Evolutionary conservation across 2,797 vertebrate genomes (phyloP).

Genomic region (Choloepus didactylus): DNA sequence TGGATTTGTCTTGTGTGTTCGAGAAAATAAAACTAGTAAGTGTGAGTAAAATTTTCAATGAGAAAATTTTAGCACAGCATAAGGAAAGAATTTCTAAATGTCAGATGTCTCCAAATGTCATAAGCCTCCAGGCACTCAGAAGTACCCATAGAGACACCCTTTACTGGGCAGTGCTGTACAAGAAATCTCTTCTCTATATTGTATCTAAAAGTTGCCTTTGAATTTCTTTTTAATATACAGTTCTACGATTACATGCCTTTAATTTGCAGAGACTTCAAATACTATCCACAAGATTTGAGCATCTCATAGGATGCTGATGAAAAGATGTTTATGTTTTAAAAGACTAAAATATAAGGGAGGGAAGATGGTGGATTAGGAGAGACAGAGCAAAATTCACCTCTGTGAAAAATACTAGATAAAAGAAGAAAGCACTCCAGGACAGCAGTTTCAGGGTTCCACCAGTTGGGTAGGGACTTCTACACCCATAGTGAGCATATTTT

Average conservation of each 20-base stretch:
- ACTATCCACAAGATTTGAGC: background rate
- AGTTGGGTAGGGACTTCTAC: too few species aligned
- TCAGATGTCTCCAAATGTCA: background rate
- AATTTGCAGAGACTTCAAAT: constrained; percentile 26
- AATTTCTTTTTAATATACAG: background rate
- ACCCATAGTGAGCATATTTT: too few species aligned
- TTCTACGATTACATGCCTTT: background rate
- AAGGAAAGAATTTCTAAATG: background rate
- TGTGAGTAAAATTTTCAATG: background rate
- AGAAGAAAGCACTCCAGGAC: too few species aligned
- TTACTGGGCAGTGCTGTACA: background rate
- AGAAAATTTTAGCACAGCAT: background rate
- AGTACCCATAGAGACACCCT: background rate
- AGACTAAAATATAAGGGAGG: too few species aligned
- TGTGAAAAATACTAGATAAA: too few species aligned
- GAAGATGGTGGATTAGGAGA: too few species aligned
- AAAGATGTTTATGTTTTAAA: background rate
- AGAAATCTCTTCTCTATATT: background rate
- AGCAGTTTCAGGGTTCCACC: too few species aligned
- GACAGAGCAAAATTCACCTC: too few species aligned
- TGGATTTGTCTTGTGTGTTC: background rate
- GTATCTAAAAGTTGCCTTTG: background rate
- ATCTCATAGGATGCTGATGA: background rate
- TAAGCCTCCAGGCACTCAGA: background rate
- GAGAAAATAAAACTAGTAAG: background rate